Conservation (phyloP, 53 echinoderm and acorn worm species). For the Astropecten irregularis region DNA sequence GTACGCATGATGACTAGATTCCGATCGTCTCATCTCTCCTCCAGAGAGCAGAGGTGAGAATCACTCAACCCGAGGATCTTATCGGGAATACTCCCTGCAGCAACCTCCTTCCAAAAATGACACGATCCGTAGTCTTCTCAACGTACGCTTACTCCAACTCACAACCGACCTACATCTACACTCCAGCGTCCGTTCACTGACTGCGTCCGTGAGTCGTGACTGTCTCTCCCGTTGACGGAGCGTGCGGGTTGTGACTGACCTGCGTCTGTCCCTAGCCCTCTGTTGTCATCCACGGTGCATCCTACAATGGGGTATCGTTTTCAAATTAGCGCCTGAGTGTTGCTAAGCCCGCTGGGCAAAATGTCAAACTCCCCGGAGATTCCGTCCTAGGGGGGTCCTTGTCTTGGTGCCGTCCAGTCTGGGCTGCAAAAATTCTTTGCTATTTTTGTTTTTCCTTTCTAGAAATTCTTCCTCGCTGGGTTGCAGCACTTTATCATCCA, state of each 20-base stretch:
- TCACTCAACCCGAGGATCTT: no score
- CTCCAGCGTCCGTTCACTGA: no score
- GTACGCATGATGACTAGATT: conserved; percentile 28
- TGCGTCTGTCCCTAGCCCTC: background rate
- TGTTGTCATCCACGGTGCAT: conserved; percentile 20
- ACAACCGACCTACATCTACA: no score
- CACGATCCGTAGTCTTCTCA: no score
- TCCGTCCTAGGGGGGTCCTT: background rate
- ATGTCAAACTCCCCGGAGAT: conserved; percentile 42
- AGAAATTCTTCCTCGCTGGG: no score
- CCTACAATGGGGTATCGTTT: conserved; percentile 21
- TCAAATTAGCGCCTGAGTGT: conserved; percentile 54
- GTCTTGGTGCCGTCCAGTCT: conserved; percentile 15
- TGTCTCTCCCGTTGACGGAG: no score
- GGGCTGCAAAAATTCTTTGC: background rate
- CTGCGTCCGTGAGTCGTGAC: conserved; percentile 7
- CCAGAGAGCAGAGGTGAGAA: no score
- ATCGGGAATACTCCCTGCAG: no score
- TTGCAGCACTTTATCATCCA: no score
- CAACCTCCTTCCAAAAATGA: no score
- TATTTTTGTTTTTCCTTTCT: background rate
- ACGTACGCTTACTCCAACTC: no score
- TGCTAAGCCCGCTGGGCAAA: conserved; percentile 4
- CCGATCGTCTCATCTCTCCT: background rate
- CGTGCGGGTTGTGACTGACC: no score